Evolutionary conservation across 2,888 invertebrate genomes (phyloP), one percentile per base, ranked within the genome.

Genomic region (Gymnosoma rotundatum): DNA sequence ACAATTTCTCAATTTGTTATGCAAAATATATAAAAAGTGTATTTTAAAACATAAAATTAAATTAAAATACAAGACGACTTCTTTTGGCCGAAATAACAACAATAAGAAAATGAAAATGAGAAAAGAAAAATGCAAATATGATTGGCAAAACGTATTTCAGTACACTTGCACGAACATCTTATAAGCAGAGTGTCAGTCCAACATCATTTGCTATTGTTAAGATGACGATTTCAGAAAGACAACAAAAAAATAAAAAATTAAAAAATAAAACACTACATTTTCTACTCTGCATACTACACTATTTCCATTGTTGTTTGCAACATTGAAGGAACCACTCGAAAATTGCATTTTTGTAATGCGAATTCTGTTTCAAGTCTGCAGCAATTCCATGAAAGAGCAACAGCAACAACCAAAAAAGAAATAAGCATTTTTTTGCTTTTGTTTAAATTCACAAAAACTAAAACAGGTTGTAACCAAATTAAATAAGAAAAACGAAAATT

Each of bases 401-500:
- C 32, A 69, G 60, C 18, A 70, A 54, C 50, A 72, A 48, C 45
- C 45, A 38, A 12, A 8, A 70, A 70, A 12, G 12, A 48, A 50
- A 18, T 38, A 16, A 21, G 20, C 36, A 50, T 48, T 32, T 66
- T 25, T 58, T 58, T 45, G n/a, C 12, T 75, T 64, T 60, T 60
- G 5, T 20, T 60, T 25, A 72, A 73, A 32, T 42, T 60, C 32
- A 32, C 48, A 45, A 70, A 83, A 78, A 83, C 61, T 25, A 81
- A 83, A 86, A 86, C 86, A 86, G 83, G 83, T 86, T 86, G 79
- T 86, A 86, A 85, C 78, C 85, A 87, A 87, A 87, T 87, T 83
- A 83, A 86, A 86, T 83, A 78, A 64, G 85, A 86, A 86, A 86
- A 85, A 85, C 84, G 89, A 88, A 90, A 90, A 90, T 90, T 89